A percentile compares a stretch with the other conserved stretches of the same genome.
Conservation (phyloP, 2,113 vertebrate species). For the Paracanthobrama guichenoti region DNA sequence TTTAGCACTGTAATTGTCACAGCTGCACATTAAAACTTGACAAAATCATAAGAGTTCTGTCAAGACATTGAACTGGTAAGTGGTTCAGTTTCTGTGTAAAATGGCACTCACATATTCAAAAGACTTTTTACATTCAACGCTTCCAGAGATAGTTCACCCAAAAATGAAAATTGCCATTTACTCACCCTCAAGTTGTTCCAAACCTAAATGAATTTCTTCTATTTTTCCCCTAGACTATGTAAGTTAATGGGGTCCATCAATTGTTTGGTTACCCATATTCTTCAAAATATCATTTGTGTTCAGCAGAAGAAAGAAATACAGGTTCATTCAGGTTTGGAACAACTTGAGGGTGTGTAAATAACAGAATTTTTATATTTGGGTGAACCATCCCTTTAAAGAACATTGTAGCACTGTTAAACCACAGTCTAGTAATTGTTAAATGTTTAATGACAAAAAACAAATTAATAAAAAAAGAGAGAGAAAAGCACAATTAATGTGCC, state of each 20-base stretch:
- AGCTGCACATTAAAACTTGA: not conserved
- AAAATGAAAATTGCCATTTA: too few relatives aligned
- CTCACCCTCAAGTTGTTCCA: too few relatives aligned
- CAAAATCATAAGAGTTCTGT: not conserved
- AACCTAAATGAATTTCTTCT: too few relatives aligned
- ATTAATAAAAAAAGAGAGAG: not conserved
- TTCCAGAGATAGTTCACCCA: too few relatives aligned
- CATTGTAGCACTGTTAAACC: slow-evolving; percentile 5
- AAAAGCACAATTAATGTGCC: slow-evolving; percentile 62
- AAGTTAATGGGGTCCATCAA: too few relatives aligned
- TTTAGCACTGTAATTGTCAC: slow-evolving; percentile 4
- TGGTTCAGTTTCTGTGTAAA: slow-evolving; percentile 18
- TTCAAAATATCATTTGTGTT: too few relatives aligned
- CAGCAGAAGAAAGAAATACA: too few relatives aligned
- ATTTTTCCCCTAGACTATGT: too few relatives aligned
- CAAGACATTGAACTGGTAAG: not conserved
- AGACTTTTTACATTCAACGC: not conserved
- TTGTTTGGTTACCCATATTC: too few relatives aligned
- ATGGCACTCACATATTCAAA: slow-evolving; percentile 41
- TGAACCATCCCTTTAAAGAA: not conserved
- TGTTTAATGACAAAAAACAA: not conserved
- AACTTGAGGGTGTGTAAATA: too few relatives aligned
- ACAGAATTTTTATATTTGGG: too few relatives aligned
- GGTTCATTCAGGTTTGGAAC: too few relatives aligned
- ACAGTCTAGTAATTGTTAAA: not conserved